Percentiles rank a stretch among this genome's conserved stretches.
phyloP scores from a whole-genome alignment of 2,113 vertebrate genomes.

The Chaetorhynchus papuensis region DNA sequence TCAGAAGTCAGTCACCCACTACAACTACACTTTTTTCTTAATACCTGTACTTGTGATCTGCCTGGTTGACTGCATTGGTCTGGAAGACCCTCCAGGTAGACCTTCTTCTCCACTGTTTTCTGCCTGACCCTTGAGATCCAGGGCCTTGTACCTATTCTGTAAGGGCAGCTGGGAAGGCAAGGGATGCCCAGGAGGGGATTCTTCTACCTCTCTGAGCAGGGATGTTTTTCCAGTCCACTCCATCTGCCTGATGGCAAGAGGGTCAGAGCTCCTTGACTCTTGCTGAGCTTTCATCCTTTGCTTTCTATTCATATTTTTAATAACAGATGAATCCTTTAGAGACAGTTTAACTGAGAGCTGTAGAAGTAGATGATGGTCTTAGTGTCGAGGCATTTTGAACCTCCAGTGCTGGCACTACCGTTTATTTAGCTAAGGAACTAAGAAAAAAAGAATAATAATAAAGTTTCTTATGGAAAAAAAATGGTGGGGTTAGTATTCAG shows the following conservation, averaged over 20 bases:
- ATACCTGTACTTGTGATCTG: background rate
- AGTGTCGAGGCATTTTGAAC: accelerated
- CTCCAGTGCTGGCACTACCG: background rate
- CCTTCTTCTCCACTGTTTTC: background rate
- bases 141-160: background rate
- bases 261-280: too few species aligned
- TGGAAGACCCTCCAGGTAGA: background rate
- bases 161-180: background rate
- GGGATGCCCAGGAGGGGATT: background rate
- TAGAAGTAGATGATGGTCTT: background rate
- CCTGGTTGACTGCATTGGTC: background rate
- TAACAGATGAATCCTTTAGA: background rate
- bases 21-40: background rate
- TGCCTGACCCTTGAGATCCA: background rate
- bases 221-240: background rate
- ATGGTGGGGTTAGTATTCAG: background rate
- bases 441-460: background rate
- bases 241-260: background rate
- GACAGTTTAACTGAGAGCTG: background rate
- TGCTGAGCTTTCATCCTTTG: background rate
- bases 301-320: background rate
- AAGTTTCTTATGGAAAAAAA: background rate
- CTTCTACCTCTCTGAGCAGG: background rate
- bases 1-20: background rate
- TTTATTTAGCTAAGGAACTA: background rate